phyloP scores from a whole-genome alignment of 2,888 invertebrate species.

The Brachypalpus laphriformis region DNA sequence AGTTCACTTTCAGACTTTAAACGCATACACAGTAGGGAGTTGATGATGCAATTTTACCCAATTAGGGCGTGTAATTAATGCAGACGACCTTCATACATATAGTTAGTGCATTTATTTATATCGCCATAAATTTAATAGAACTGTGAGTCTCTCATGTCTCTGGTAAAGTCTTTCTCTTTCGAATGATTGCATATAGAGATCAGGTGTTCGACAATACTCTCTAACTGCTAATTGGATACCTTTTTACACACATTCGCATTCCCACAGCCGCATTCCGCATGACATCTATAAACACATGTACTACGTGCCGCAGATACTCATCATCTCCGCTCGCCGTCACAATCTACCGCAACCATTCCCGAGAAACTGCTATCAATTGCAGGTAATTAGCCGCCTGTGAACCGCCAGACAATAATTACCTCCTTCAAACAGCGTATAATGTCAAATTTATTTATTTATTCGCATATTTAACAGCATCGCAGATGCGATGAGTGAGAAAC shows the following conservation, averaged over 20 bases:
- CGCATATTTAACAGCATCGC: conserved; percentile 34
- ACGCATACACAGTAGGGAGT: no score
- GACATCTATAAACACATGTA: background rate
- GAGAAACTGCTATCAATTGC: conserved; percentile 56
- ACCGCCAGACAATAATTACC: conserved; percentile 64
- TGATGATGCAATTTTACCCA: no score
- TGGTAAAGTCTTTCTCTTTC: background rate
- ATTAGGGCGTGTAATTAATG: no score
- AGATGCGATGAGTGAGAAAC: conserved; percentile 24
- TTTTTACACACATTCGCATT: conserved; percentile 66
- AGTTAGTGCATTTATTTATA: no score
- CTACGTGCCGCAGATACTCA: conserved; percentile 13
- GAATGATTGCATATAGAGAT: background rate
- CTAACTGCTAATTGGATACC: conserved; percentile 1
- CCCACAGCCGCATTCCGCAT: conserved; percentile 56
- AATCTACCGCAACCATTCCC: background rate
- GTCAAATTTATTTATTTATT: conserved; percentile 72
- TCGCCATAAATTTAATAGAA: background rate
- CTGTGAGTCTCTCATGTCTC: background rate
- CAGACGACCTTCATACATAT: no score
- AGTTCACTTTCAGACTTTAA: no score
- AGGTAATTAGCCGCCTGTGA: conserved; percentile 72
- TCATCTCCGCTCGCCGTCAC: background rate
- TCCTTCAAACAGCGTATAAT: conserved; percentile 42
- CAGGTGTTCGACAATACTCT: conserved; percentile 20